A percentile compares a stretch with the other conserved stretches of the same genome.
These are phyloP conservation scores for Drosophila pseudoobscura DNA, from an alignment of 1,140 invertebrate genomes.

Conservation along the genomic window DNA sequence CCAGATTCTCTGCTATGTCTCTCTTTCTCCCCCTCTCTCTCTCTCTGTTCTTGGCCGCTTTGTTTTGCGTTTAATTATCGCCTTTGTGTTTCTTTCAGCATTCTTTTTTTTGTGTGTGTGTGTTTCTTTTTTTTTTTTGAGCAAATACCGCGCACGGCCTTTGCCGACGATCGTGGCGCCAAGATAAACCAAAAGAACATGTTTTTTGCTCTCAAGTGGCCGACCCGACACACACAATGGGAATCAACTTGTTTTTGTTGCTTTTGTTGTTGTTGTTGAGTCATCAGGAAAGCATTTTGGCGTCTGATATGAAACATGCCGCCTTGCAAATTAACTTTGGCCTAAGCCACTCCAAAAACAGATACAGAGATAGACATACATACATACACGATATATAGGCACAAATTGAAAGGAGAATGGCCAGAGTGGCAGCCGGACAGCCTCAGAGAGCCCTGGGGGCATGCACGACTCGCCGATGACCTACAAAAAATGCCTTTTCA, in stretches of 20 bases:
- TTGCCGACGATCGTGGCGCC: constrained; percentile 75
- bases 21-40: neutral
- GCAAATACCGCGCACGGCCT: constrained; percentile 66
- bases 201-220: constrained; percentile 79
- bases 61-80: constrained; percentile 80
- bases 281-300: constrained; percentile 76
- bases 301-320: constrained; percentile 76
- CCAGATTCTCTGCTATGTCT: constrained; percentile 5
- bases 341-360: constrained; percentile 68
- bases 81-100: constrained; percentile 61
- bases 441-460: neutral
- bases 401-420: constrained; percentile 40
- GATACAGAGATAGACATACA: constrained; percentile 17
- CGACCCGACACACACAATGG: constrained; percentile 36
- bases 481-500: constrained; percentile 14
- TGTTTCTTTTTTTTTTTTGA: constrained; percentile 37
- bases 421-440: no score
- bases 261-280: constrained; percentile 74
- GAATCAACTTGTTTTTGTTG: constrained; percentile 35
- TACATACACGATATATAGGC: constrained; percentile 18
- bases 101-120: constrained; percentile 14
- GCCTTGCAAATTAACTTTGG: constrained; percentile 79
- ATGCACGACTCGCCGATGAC: constrained; percentile 38
- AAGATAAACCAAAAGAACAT: constrained; percentile 81
- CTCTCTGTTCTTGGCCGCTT: constrained; percentile 64